Evolutionary conservation across 2,797 vertebrate species (phyloP).

Genomic region (Syndactyla subalaris): DNA sequence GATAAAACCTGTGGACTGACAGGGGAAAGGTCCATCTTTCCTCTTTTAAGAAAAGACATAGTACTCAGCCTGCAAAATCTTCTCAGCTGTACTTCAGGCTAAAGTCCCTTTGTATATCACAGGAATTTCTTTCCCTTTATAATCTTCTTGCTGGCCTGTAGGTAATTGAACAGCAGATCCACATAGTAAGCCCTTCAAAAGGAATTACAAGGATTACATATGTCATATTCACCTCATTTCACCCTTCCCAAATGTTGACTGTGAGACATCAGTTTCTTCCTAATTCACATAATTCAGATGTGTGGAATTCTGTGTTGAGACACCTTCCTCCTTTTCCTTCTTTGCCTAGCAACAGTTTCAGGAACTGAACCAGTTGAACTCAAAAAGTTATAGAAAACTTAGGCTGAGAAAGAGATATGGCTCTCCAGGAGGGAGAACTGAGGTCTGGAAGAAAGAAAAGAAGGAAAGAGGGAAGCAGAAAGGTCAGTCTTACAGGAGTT

Average conservation of each 20-base stretch:
- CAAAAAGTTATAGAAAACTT: background rate
- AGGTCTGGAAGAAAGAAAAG: background rate
- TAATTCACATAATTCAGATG: slow-evolving; percentile 3
- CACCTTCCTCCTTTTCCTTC: background rate
- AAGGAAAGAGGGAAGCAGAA: background rate
- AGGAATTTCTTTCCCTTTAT: slow-evolving; percentile 29
- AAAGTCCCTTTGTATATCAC: slow-evolving; percentile 33
- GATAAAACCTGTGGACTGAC: background rate
- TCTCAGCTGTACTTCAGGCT: background rate
- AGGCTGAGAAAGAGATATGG: background rate
- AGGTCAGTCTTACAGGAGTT: background rate
- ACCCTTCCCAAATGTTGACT: slow-evolving; percentile 35
- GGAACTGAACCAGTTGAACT: background rate
- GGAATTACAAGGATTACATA: slow-evolving; percentile 66
- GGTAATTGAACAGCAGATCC: slow-evolving; percentile 64
- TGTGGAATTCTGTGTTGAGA: background rate
- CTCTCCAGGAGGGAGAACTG: background rate
- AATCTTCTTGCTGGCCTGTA: slow-evolving; percentile 46
- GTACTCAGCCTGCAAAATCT: background rate
- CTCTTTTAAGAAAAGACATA: background rate
- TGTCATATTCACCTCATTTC: slow-evolving; percentile 55
- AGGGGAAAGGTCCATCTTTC: background rate
- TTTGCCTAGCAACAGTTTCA: background rate
- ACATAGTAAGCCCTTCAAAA: slow-evolving; percentile 52
- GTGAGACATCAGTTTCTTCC: background rate